phyloP scores from a whole-genome alignment of 53 echinoderm and acorn worm genomes.

The Echinometra lucunter region DNA sequence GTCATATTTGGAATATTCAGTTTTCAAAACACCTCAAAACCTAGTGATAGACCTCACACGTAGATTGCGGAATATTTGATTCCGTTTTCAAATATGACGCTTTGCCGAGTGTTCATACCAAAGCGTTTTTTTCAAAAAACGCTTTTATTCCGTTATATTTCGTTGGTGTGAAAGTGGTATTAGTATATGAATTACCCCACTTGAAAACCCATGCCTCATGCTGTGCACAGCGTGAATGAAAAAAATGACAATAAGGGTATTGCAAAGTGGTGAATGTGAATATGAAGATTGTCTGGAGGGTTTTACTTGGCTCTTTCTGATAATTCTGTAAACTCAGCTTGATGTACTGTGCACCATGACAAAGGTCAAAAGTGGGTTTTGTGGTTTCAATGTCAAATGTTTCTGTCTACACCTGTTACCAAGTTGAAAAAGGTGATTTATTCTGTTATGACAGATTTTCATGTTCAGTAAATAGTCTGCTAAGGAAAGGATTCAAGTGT shows the following conservation, averaged over 20 bases:
- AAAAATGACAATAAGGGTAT: background rate
- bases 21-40: too few relatives aligned
- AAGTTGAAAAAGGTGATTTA: background rate
- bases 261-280: background rate
- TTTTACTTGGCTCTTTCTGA: background rate
- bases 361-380: background rate
- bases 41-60: too few relatives aligned
- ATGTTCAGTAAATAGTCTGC: too few relatives aligned
- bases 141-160: too few relatives aligned
- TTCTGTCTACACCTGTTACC: slow-evolving; percentile 6
- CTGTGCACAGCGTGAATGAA: background rate
- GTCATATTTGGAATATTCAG: too few relatives aligned
- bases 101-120: too few relatives aligned
- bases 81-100: too few relatives aligned
- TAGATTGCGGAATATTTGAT: too few relatives aligned
- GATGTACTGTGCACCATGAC: background rate
- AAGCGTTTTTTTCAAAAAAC: too few relatives aligned
- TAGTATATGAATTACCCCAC: background rate
- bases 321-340: background rate
- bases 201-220: background rate
- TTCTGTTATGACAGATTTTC: background rate
- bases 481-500: too few relatives aligned
- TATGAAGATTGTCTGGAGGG: background rate
- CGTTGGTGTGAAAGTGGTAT: too few relatives aligned
- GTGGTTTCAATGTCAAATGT: background rate